Evolutionary conservation across 23 tunicate species (phyloP), one percentile per base, ranked within the genome.

Genomic region (Halocynthia roretzi): DNA sequence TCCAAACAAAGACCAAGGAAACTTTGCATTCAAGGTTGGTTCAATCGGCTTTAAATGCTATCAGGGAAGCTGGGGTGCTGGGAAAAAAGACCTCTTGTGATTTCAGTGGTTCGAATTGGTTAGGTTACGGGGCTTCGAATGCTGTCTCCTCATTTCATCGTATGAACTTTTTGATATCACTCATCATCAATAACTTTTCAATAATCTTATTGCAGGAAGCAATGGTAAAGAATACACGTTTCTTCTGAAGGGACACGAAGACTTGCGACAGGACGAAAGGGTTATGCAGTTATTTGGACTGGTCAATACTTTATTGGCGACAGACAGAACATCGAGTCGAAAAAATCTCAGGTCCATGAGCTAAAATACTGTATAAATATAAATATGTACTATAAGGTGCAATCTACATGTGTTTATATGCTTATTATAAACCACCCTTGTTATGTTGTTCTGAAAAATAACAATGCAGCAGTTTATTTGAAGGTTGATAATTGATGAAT

Each of bases 281-380:
- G 99, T 96, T 60, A 89, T 96, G 99, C 99, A 96, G 88, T 57
- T 96, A 80, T 96, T 96, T 67, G 96, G 95, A 14, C 82, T 96
- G 80, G 91, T 96, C 71, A 96, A 96, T 56, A 80, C 91, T 7
- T 70, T 96, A 69, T 82, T 96, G 6, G 68, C 92, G 15, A 82
- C 84, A 52, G 98, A 92, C 56, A 85, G 77, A 67, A 78, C 88
- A 20, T 92, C 87, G 71, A 92, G 88, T 57, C 68, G 92, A 54
- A 86, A 92, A 66, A 92, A 92, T 54, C 80, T 92, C 19, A 85
- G 91, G 97, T 91, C 8, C 22, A 2, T 58, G 63, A 58, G 15
- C 17, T 58, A 31, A 31, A 31, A 31, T 31, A 31, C 4, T 31
- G 1, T 31, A n/a, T n/a, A n/a, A n/a, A n/a, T n/a, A n/a, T n/a